These are phyloP conservation scores for Eriocheir sinensis DNA, from an alignment of 1,140 invertebrate species.

Conservation along the genomic window DNA sequence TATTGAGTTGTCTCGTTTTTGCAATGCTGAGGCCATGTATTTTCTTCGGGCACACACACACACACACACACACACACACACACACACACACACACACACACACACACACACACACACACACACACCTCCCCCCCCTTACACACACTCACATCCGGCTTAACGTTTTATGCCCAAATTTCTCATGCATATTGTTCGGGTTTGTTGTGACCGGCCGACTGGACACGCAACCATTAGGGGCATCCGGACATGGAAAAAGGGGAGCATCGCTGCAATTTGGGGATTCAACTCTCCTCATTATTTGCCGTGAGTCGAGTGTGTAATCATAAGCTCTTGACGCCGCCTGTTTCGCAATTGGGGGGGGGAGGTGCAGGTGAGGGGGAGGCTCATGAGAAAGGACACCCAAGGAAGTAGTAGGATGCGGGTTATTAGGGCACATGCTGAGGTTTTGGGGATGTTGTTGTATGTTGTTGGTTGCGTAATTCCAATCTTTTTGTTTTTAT, in stretches of 20 bases:
- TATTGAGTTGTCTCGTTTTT: background rate
- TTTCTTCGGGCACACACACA: background rate
- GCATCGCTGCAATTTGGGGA: background rate
- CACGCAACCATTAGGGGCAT: slow-evolving; percentile 7
- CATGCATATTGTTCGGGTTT: background rate
- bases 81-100: slow-evolving; percentile 49
- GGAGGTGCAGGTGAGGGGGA: too few species aligned
- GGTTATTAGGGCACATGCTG: too few species aligned
- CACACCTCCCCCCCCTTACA: too few species aligned
- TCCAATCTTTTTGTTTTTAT: too few species aligned
- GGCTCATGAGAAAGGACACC: too few species aligned
- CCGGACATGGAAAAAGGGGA: background rate
- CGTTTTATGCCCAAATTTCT: slow-evolving; percentile 33
- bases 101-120: slow-evolving; percentile 46
- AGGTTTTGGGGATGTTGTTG: too few species aligned
- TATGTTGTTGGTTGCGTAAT: too few species aligned
- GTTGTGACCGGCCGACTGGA: background rate
- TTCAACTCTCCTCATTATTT: background rate
- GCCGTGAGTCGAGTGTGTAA: background rate
- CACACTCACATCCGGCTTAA: slow-evolving; percentile 18
- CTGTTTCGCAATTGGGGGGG: too few species aligned
- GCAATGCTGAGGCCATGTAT: background rate
- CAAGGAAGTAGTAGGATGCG: too few species aligned
- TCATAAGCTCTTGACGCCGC: background rate
- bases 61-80: slow-evolving; percentile 42